These are phyloP conservation scores for Pipistrellus pipistrellus DNA, from an alignment of 2,797 vertebrate genomes.

Conservation along the genomic window DNA sequence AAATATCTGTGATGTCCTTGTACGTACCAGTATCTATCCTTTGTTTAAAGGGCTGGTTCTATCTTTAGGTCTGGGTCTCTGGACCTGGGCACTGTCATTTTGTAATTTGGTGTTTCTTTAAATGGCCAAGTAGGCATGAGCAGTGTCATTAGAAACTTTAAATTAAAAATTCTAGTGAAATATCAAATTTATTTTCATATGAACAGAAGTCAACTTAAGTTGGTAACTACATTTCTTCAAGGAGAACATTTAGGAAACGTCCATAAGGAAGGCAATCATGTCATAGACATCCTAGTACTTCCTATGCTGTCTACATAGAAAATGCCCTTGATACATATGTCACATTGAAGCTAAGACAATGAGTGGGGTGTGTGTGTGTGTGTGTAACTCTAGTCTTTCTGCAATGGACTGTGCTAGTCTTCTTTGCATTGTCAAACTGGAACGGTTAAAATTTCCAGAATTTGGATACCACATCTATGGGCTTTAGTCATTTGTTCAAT, in stretches of 20 bases:
- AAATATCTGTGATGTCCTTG: background rate
- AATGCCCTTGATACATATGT: background rate
- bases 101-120: background rate
- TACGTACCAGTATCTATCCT: background rate
- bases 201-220: conserved; percentile 6
- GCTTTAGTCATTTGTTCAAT: background rate
- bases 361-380: background rate
- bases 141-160: background rate
- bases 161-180: conserved; percentile 44
- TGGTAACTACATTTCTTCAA: conserved; percentile 12
- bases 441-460: conserved; percentile 12
- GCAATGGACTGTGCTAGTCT: background rate
- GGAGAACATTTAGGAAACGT: background rate
- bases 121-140: background rate
- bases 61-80: background rate
- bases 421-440: background rate
- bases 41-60: background rate
- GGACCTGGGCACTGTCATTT: background rate
- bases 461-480: background rate
- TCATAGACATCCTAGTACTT: background rate
- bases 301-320: background rate
- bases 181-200: background rate
- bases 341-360: background rate
- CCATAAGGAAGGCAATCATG: background rate
- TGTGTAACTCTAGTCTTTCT: background rate